A percentile compares a stretch with the other conserved stretches of the same genome.
Evolutionary conservation across 2,113 vertebrate genomes (phyloP).

Genomic region (Lipotes vexillifer): DNA sequence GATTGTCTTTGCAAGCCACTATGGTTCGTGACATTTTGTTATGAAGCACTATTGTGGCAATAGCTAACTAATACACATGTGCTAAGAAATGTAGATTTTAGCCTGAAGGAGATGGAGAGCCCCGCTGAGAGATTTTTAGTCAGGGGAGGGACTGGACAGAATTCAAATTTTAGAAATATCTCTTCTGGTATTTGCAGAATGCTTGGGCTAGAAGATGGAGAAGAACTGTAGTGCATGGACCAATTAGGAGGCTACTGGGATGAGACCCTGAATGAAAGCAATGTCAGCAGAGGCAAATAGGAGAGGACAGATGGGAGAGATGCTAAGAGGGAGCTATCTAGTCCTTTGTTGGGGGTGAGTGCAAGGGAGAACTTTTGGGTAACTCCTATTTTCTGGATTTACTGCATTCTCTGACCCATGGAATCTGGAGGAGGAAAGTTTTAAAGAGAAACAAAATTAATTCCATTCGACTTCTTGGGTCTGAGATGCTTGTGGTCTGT

Average conservation of each 20-base stretch:
- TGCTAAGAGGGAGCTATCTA: neutral
- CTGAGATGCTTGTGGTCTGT: neutral
- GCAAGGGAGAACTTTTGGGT: too few species aligned
- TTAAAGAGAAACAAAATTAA: neutral
- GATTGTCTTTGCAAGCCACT: neutral
- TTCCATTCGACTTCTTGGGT: too few species aligned
- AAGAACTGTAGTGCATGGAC: fast-evolving
- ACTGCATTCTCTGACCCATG: too few species aligned
- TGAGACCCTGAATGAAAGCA: neutral
- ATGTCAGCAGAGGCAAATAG: neutral
- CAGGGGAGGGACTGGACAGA: neutral
- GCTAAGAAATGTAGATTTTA: neutral
- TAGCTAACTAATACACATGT: neutral
- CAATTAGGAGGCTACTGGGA: neutral
- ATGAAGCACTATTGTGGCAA: neutral
- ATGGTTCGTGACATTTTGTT: neutral
- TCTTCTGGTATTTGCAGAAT: neutral
- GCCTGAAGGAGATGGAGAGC: neutral
- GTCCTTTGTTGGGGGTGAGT: neutral
- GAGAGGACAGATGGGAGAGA: neutral
- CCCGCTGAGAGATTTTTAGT: neutral
- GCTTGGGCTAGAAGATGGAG: neutral
- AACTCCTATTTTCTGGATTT: neutral
- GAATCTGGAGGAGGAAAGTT: neutral
- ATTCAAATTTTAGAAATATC: neutral